Evolutionary conservation across 2,888 invertebrate genomes (phyloP).

Genomic region (Tinea trinotella): DNA sequence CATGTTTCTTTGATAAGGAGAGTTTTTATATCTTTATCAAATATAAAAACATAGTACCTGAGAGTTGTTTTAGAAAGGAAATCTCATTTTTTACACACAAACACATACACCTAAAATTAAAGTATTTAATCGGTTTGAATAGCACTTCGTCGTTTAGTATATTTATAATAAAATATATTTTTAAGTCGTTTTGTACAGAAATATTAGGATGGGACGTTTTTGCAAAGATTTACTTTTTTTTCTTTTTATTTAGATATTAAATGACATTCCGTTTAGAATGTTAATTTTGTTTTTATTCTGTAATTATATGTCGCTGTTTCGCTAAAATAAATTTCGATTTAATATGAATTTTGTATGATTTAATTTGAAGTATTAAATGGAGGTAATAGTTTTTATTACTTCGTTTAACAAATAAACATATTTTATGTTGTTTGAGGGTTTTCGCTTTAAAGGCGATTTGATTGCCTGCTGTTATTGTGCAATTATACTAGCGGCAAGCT

Average conservation of each 20-base stretch:
- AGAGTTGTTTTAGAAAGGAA: too few species aligned
- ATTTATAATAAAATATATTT: too few species aligned
- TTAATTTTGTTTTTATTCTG: slow-evolving; percentile 29
- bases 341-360: not conserved
- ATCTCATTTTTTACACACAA: slow-evolving; percentile 24
- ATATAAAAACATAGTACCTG: too few species aligned
- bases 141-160: too few species aligned
- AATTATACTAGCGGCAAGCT: too few species aligned
- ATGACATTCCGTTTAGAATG: slow-evolving; percentile 71
- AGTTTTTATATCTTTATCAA: too few species aligned
- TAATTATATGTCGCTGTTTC: slow-evolving; percentile 38
- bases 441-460: too few species aligned
- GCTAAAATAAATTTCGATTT: not conserved
- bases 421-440: too few species aligned
- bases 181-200: slow-evolving; percentile 53
- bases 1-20: too few species aligned
- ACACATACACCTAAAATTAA: not conserved
- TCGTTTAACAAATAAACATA: not conserved
- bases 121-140: too few species aligned
- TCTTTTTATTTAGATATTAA: slow-evolving; percentile 58
- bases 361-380: not conserved
- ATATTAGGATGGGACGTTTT: slow-evolving; percentile 69
- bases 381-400: not conserved
- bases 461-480: too few species aligned
- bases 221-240: slow-evolving; percentile 56